These are phyloP conservation scores for Calephelis virginiensis DNA, from an alignment of 1,140 invertebrate species.

Conservation along the genomic window DNA sequence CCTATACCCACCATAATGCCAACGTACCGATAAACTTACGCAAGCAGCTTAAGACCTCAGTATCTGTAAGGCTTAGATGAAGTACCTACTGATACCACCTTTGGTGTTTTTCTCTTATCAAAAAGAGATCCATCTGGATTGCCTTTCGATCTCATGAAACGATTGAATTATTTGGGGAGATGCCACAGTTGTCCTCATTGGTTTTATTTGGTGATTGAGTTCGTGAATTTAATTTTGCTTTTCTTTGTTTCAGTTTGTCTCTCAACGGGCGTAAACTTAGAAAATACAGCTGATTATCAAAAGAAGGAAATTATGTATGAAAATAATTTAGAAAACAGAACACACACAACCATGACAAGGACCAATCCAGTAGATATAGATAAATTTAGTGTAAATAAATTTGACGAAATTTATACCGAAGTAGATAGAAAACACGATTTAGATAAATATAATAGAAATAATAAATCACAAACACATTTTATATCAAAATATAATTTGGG, in stretches of 20 bases:
- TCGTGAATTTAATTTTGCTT: constrained; percentile 13
- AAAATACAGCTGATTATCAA: constrained; percentile 47
- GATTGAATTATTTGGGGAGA: constrained; percentile 8
- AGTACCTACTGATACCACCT: too few relatives aligned
- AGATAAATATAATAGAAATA: constrained; percentile 23
- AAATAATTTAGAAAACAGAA: constrained; percentile 25
- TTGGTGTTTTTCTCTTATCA: too few relatives aligned
- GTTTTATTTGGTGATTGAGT: too few relatives aligned
- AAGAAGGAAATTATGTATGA: constrained; percentile 24
- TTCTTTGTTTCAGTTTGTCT: constrained; percentile 56
- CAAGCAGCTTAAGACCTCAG: too few relatives aligned
- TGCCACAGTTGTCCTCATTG: neutral
- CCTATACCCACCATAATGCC: too few relatives aligned
- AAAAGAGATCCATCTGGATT: too few relatives aligned
- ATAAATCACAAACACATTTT: neutral
- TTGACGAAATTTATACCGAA: constrained; percentile 43
- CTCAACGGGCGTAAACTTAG: constrained; percentile 35
- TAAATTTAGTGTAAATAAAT: constrained; percentile 29
- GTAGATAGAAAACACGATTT: constrained; percentile 39
- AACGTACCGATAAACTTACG: too few relatives aligned
- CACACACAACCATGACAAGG: constrained; percentile 14
- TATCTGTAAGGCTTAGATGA: too few relatives aligned
- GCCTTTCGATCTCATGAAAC: too few relatives aligned
- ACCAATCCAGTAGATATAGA: constrained; percentile 27
- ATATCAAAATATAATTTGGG: neutral